Conservation (phyloP, 2,888 invertebrate genomes). For the Coremacera marginata region DNA sequence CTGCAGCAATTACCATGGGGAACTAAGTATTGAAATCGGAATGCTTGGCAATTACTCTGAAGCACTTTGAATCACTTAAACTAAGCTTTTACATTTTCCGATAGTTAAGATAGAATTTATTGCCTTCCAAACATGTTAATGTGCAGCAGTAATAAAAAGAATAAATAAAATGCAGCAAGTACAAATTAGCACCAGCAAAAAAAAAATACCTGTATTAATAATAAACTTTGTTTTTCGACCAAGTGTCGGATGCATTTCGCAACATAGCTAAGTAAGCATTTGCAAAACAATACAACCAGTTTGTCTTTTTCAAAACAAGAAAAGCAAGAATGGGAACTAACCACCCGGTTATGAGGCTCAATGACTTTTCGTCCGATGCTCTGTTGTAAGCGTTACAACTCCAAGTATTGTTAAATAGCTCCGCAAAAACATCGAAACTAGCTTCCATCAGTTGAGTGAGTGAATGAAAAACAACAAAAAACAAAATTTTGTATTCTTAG, state of each 20-base stretch:
- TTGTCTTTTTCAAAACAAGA: conserved; percentile 1
- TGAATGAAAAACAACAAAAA: no score
- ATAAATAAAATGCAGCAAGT: not conserved
- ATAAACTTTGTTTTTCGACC: not conserved
- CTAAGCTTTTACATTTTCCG: conserved; percentile 13
- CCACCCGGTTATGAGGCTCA: not conserved
- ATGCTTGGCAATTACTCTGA: not conserved
- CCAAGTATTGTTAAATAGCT: no score
- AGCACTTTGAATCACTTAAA: not conserved
- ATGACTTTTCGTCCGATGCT: not conserved
- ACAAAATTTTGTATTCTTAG: no score
- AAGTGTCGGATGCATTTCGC: conserved; percentile 5
- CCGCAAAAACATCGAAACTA: no score
- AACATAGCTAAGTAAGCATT: not conserved
- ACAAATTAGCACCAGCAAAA: not conserved
- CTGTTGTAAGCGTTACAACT: no score
- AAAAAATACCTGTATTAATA: not conserved
- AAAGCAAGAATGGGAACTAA: not conserved
- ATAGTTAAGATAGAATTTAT: not conserved
- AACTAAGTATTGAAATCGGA: not conserved
- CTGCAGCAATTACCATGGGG: not conserved
- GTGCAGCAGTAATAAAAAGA: not conserved
- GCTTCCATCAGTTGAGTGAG: no score
- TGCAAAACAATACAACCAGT: not conserved
- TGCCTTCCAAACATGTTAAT: conserved; percentile 1